Conservation (phyloP, 1,140 invertebrate genomes). For the Drosophila nebulosa region DNA sequence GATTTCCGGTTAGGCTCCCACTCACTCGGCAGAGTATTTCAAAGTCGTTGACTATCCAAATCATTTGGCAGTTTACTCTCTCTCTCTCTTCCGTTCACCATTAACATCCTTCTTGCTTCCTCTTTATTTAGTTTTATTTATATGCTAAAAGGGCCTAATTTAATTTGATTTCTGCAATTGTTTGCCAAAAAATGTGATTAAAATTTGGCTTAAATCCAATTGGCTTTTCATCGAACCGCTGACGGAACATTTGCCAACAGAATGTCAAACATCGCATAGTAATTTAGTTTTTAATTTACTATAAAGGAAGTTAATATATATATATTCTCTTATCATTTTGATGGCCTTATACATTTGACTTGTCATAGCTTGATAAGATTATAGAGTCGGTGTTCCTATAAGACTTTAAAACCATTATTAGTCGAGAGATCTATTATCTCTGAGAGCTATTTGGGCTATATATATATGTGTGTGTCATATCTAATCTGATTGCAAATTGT, state of each 20-base stretch:
- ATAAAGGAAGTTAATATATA: neutral
- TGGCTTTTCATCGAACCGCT: constrained; percentile 45
- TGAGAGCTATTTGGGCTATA: no score
- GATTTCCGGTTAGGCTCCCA: no score
- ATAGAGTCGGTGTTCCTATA: neutral
- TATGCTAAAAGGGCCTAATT: neutral
- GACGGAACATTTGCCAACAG: constrained; percentile 23
- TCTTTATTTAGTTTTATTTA: neutral
- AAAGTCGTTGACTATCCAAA: neutral
- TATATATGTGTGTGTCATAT: no score
- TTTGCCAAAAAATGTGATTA: constrained; percentile 9
- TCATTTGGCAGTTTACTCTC: neutral
- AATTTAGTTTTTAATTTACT: neutral
- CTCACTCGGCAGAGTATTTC: no score
- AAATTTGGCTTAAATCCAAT: constrained; percentile 44
- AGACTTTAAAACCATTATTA: neutral
- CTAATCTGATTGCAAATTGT: no score
- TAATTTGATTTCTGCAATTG: constrained; percentile 5
- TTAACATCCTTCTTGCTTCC: neutral
- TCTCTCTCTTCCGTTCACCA: neutral
- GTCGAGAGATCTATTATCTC: neutral
- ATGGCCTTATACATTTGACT: neutral
- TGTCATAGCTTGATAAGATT: constrained; percentile 17
- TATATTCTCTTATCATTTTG: neutral
- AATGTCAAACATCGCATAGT: constrained; percentile 11